phyloP scores from a whole-genome alignment of 1,140 invertebrate species.

The Maniola jurtina region DNA sequence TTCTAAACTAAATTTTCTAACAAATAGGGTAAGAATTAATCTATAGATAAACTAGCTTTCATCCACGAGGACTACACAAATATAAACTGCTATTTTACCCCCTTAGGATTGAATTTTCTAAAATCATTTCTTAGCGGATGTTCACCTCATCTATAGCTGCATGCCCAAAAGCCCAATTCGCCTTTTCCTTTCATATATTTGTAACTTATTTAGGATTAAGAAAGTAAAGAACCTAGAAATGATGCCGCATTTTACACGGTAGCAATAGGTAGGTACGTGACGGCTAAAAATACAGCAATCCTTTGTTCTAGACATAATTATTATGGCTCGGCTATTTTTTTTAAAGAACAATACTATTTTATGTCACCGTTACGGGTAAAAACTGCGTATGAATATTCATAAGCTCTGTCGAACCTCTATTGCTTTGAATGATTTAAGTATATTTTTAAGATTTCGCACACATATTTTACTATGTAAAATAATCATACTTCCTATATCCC shows the following conservation, averaged over 20 bases:
- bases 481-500: background rate
- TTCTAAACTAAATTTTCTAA: too few species aligned
- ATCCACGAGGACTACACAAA: too few species aligned
- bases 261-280: background rate
- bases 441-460: constrained; percentile 6
- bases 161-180: too few species aligned
- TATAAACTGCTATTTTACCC: too few species aligned
- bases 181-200: too few species aligned
- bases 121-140: too few species aligned
- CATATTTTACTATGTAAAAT: background rate
- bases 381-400: constrained; percentile 67
- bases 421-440: constrained; percentile 10
- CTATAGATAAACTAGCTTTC: too few species aligned
- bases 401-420: constrained; percentile 30
- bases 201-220: too few species aligned
- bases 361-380: constrained; percentile 70
- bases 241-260: constrained; percentile 4
- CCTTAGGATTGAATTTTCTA: too few species aligned
- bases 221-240: background rate
- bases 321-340: constrained; percentile 69
- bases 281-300: constrained; percentile 20
- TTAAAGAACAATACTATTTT: constrained; percentile 61
- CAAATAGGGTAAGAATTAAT: too few species aligned
- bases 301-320: constrained; percentile 44
- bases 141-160: too few species aligned